Evolutionary conservation across 2,797 vertebrate genomes (phyloP).

Genomic region (Odontamblyopus rebecca): DNA sequence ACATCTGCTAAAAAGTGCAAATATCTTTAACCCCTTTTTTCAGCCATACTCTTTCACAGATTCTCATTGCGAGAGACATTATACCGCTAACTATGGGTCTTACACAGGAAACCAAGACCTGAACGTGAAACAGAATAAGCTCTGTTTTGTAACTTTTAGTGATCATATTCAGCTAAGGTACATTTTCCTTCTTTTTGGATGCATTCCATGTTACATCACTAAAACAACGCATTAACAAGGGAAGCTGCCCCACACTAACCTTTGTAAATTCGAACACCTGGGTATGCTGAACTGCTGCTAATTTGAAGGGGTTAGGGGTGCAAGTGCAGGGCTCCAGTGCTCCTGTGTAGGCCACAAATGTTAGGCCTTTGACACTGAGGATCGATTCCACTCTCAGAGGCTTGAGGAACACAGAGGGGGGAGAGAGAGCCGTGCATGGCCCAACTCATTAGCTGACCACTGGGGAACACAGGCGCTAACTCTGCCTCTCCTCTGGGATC

Average conservation of each 20-base stretch:
- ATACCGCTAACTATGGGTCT: background rate
- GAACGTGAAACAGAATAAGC: background rate
- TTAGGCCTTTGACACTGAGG: constrained; percentile 73
- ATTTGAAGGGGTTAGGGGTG: constrained; percentile 50
- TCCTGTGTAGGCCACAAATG: constrained; percentile 63
- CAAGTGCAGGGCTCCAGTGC: constrained; percentile 31
- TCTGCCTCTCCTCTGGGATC: constrained; percentile 59
- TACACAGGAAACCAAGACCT: background rate
- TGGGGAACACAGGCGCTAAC: constrained; percentile 67
- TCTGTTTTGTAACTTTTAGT: background rate
- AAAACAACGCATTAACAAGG: background rate
- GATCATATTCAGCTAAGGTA: background rate
- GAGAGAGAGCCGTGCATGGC: constrained; percentile 47
- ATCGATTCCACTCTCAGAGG: constrained; percentile 69
- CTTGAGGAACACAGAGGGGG: constrained; percentile 40
- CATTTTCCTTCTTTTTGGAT: background rate
- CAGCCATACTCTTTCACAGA: background rate
- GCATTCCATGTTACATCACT: background rate
- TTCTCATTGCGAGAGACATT: background rate
- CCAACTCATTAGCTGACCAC: constrained; percentile 73
- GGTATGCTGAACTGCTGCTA: constrained; percentile 55
- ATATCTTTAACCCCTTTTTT: background rate
- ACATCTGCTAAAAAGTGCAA: too few species aligned
- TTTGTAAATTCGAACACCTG: constrained; percentile 26
- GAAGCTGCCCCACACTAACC: constrained; percentile 24